A percentile compares a stretch with the other conserved stretches of the same genome.
Conservation (phyloP, 2,888 invertebrate species). For the Melanchra persicariae region DNA sequence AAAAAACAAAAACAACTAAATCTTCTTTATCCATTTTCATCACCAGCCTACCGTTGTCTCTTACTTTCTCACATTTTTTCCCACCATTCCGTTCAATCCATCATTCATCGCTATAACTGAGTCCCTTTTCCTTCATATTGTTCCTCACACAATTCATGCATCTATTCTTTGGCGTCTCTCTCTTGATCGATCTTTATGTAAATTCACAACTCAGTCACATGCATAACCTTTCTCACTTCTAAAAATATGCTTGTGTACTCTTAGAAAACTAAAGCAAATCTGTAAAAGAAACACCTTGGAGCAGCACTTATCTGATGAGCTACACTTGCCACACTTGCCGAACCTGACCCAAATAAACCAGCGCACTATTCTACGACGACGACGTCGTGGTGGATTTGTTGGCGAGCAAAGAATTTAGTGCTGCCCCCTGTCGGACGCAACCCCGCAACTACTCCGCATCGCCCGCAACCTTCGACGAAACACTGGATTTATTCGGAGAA, state of each 20-base stretch:
- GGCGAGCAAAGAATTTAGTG: constrained; percentile 81
- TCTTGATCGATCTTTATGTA: not conserved
- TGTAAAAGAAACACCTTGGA: constrained; percentile 47
- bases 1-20: not conserved
- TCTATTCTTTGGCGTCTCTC: not conserved
- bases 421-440: constrained; percentile 76
- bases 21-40: not conserved
- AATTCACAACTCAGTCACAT: not conserved
- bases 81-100: too few species aligned
- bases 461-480: constrained; percentile 40
- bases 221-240: not conserved
- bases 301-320: constrained; percentile 70
- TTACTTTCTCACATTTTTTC: not conserved
- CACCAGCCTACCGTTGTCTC: not conserved
- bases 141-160: not conserved
- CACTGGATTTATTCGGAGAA: constrained; percentile 47
- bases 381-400: constrained; percentile 78
- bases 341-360: constrained; percentile 85
- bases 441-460: constrained; percentile 60
- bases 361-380: constrained; percentile 70
- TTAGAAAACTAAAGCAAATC: constrained; percentile 45
- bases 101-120: not conserved
- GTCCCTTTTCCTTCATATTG: not conserved
- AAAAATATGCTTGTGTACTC: not conserved
- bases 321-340: constrained; percentile 66